phyloP scores from a whole-genome alignment of 2,113 vertebrate genomes.

The Sebastes schlegelii region DNA sequence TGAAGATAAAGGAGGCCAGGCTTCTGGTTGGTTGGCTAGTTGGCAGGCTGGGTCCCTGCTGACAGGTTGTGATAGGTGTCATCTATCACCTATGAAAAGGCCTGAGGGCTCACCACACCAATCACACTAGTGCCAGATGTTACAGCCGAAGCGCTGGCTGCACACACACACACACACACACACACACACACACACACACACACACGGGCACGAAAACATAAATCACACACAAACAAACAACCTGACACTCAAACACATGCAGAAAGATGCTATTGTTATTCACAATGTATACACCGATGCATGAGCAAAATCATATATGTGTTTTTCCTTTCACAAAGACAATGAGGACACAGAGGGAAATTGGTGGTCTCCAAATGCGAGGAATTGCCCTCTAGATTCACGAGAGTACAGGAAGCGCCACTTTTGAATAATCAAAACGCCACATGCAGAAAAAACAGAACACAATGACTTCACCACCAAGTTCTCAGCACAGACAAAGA shows the following conservation, averaged over 20 bases:
- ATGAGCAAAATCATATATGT: slow-evolving; percentile 14
- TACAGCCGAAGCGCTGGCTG: slow-evolving; percentile 46
- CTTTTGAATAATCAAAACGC: not conserved
- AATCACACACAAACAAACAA: slow-evolving; percentile 62
- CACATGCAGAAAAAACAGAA: slow-evolving; percentile 19
- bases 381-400: not conserved
- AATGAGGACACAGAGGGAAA: not conserved
- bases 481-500: slow-evolving; percentile 53
- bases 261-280: slow-evolving; percentile 48
- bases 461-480: slow-evolving; percentile 33
- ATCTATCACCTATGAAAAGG: slow-evolving; percentile 81
- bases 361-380: not conserved
- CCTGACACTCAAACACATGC: slow-evolving; percentile 47
- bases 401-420: not conserved
- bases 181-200: slow-evolving; percentile 15
- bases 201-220: slow-evolving; percentile 40
- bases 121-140: slow-evolving; percentile 81
- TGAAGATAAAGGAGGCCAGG: slow-evolving; percentile 56
- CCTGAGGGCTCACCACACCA: slow-evolving; percentile 78
- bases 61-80: slow-evolving; percentile 78
- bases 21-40: slow-evolving; percentile 69
- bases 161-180: slow-evolving; percentile 29
- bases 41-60: slow-evolving; percentile 73
- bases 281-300: slow-evolving; percentile 4
- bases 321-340: slow-evolving; percentile 14